phyloP scores from a whole-genome alignment of 2,888 invertebrate species.

The Dugesia japonica region DNA sequence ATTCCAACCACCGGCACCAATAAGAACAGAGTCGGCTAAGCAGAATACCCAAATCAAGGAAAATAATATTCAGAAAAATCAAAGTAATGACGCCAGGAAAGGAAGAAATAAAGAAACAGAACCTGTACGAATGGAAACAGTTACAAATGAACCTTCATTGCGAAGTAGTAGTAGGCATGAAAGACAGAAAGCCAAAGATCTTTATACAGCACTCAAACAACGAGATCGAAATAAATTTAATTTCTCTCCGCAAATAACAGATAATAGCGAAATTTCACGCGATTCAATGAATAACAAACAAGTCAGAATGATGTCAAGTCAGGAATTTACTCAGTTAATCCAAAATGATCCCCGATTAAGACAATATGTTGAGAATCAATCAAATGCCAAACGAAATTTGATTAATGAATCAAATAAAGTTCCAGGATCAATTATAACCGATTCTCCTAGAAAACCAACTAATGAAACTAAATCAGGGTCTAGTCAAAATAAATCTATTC shows the following conservation, averaged over 20 bases:
- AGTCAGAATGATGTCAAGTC: constrained; percentile 14
- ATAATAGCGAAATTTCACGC: neutral
- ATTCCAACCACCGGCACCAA: neutral
- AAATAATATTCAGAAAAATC: neutral
- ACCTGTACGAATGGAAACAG: neutral
- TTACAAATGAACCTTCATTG: neutral
- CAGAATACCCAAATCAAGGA: neutral
- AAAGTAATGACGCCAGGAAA: neutral
- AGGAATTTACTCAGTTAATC: constrained; percentile 24
- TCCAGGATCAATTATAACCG: neutral
- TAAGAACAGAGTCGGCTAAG: neutral
- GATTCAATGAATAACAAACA: constrained; percentile 11
- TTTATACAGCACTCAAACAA: constrained; percentile 32
- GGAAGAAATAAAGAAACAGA: neutral
- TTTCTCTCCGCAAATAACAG: neutral
- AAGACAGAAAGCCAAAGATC: constrained; percentile 34
- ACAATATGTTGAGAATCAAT: constrained; percentile 26
- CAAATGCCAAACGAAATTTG: neutral
- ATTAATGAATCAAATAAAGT: neutral
- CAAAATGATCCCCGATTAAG: constrained; percentile 27
- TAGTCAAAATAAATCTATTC: neutral
- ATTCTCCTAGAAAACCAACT: neutral
- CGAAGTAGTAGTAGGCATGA: constrained; percentile 26
- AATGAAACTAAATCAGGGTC: neutral
- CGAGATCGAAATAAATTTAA: constrained; percentile 23